Evolutionary conservation across 1,140 invertebrate genomes (phyloP).

Genomic region (Danaus plexippus): DNA sequence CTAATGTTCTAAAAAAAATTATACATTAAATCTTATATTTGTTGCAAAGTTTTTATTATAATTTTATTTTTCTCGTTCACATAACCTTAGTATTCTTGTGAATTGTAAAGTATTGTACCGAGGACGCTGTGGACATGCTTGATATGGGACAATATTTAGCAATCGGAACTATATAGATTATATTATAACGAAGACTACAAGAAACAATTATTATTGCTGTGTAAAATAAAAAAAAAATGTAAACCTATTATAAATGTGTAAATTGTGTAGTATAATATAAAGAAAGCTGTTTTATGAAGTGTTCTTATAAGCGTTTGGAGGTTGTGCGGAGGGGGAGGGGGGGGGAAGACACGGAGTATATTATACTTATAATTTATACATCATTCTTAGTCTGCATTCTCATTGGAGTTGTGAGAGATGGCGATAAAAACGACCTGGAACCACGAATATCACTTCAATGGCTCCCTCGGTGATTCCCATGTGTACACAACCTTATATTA

Average conservation of each 20-base stretch:
- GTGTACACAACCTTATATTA: no score
- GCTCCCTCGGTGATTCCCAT: no score
- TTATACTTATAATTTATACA: no score
- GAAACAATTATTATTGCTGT: constrained; percentile 67
- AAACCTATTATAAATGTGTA: constrained; percentile 69
- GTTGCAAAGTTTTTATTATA: constrained; percentile 34
- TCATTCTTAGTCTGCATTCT: no score
- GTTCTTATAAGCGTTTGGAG: constrained; percentile 65
- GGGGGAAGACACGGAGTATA: no score
- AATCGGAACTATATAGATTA: constrained; percentile 63
- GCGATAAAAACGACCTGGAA: no score
- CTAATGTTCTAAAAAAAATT: constrained; percentile 50
- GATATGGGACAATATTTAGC: constrained; percentile 70
- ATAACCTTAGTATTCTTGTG: constrained; percentile 38
- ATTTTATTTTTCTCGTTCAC: constrained; percentile 29
- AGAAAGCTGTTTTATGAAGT: constrained; percentile 68
- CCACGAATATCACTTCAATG: no score
- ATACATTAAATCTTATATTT: constrained; percentile 27
- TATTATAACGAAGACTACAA: constrained; percentile 64
- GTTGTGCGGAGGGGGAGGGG: constrained; percentile 14
- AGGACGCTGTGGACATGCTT: constrained; percentile 54
- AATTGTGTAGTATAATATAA: constrained; percentile 70
- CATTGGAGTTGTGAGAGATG: no score
- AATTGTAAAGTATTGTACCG: constrained; percentile 42
- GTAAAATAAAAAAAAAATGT: constrained; percentile 55